Evolutionary conservation across 2,113 vertebrate genomes (phyloP).

Genomic region (Laterallus jamaicensis): DNA sequence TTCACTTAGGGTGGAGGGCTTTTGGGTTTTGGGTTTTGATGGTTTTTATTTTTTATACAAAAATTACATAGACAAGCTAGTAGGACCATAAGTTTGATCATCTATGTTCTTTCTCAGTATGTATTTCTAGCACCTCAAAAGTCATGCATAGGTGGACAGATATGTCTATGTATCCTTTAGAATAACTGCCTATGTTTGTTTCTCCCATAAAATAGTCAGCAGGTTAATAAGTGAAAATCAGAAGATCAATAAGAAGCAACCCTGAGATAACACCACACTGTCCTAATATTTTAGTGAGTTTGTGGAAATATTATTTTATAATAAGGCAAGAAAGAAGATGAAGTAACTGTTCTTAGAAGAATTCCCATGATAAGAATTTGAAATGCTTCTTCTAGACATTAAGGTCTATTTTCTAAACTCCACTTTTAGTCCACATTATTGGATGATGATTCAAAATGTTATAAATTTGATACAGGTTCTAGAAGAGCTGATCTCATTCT

Average conservation of each 20-base stretch:
- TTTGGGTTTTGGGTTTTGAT: neutral
- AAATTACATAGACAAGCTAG: neutral
- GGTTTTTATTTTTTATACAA: neutral
- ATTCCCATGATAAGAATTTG: neutral
- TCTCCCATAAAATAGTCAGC: neutral
- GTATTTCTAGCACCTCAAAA: neutral
- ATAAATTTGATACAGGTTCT: neutral
- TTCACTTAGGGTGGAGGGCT: neutral
- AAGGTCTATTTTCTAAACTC: neutral
- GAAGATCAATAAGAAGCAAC: neutral
- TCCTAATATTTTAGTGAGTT: neutral
- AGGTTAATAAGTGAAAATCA: neutral
- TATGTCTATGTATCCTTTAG: neutral
- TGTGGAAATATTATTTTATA: neutral
- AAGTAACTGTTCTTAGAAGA: neutral
- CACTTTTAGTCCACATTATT: neutral
- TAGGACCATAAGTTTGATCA: neutral
- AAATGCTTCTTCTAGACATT: neutral
- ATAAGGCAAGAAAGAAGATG: neutral
- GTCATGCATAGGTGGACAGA: neutral
- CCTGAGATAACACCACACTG: neutral
- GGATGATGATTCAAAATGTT: neutral
- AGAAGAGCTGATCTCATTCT: neutral
- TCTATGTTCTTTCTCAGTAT: neutral
- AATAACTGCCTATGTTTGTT: neutral